Conservation (phyloP, 1,140 invertebrate genomes). For the Neodiprion fabricii region DNA sequence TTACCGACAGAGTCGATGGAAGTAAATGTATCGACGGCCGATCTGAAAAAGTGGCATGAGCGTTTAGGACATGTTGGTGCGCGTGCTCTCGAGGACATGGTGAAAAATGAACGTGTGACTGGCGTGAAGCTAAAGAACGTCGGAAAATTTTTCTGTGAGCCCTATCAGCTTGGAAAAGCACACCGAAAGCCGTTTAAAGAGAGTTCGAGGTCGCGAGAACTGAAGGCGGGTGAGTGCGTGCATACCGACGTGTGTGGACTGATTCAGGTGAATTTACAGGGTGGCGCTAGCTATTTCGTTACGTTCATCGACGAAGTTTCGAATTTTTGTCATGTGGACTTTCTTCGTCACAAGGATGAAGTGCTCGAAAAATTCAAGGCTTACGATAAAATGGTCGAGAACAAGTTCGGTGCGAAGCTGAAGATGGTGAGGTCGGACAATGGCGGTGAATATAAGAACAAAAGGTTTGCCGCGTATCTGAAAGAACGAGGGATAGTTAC, state of each 20-base stretch:
- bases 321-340: conserved; percentile 49
- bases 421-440: conserved; percentile 17
- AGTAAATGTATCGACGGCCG: conserved; percentile 3
- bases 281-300: conserved; percentile 49
- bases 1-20: neutral
- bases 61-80: conserved; percentile 26
- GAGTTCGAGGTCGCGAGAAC: conserved; percentile 19
- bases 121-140: conserved; percentile 39
- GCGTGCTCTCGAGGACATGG: conserved; percentile 21
- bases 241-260: conserved; percentile 58
- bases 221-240: conserved; percentile 33
- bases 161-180: conserved; percentile 42
- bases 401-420: conserved; percentile 40
- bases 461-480: no score
- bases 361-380: conserved; percentile 49
- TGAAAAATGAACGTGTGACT: conserved; percentile 25
- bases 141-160: conserved; percentile 32
- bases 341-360: conserved; percentile 53
- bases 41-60: conserved; percentile 27
- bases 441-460: no score
- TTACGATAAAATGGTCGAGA: conserved; percentile 44
- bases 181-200: conserved; percentile 32
- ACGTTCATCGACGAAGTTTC: conserved; percentile 59
- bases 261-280: conserved; percentile 47
- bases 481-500: neutral